Percentiles rank a stretch among this genome's conserved stretches.
Evolutionary conservation across 2,888 invertebrate genomes (phyloP).

Genomic region (Scaeva pyrastri): DNA sequence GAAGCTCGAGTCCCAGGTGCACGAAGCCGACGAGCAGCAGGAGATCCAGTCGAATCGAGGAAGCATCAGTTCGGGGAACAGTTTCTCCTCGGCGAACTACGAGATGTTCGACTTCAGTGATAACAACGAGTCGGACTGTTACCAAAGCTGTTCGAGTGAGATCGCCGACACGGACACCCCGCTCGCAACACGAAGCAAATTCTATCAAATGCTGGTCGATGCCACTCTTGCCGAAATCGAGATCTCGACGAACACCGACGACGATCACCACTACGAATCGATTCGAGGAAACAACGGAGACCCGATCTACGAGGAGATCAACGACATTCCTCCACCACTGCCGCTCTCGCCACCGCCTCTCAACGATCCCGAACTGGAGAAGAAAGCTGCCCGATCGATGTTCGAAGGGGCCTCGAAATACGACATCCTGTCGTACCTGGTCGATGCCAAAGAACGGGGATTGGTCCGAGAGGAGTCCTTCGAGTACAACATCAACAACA

Average conservation of each 20-base stretch:
- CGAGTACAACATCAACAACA: constrained; percentile 86
- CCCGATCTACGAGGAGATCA: constrained; percentile 92
- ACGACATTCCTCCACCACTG: constrained; percentile 91
- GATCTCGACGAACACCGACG: constrained; percentile 86
- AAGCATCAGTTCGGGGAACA: constrained; percentile 85
- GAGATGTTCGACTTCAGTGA: constrained; percentile 89
- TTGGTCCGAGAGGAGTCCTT: constrained; percentile 89
- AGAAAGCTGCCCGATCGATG: constrained; percentile 87
- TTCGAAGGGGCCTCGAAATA: constrained; percentile 94
- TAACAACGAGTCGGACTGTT: constrained; percentile 87
- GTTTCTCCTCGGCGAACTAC: constrained; percentile 89
- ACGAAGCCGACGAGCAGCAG: constrained; percentile 82
- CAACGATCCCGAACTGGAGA: constrained; percentile 89
- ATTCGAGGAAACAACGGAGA: constrained; percentile 86
- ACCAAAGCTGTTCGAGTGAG: constrained; percentile 89
- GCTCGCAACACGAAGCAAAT: constrained; percentile 87
- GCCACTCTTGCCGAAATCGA: constrained; percentile 89
- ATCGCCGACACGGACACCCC: constrained; percentile 84
- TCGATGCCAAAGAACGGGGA: constrained; percentile 92
- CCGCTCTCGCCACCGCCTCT: constrained; percentile 91
- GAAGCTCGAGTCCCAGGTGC: constrained; percentile 67
- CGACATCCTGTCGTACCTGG: constrained; percentile 94
- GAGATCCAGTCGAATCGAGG: constrained; percentile 85
- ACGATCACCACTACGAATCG: constrained; percentile 90
- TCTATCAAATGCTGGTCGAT: constrained; percentile 90